phyloP scores from a whole-genome alignment of 2,797 vertebrate genomes.

The Neosilurus mollespiculum region DNA sequence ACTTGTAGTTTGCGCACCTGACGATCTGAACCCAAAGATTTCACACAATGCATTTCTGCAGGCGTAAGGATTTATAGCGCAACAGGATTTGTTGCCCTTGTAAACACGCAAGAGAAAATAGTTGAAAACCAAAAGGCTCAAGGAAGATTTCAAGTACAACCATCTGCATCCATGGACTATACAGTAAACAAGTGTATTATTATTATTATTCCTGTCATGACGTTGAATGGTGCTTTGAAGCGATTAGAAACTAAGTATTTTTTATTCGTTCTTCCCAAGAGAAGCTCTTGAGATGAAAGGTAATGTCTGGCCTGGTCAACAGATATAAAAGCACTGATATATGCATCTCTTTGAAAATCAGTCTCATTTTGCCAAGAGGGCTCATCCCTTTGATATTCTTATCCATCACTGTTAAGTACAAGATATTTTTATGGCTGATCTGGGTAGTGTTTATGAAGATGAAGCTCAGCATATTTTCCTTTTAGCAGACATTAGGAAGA shows the following conservation, averaged over 20 bases:
- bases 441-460: constrained; percentile 49
- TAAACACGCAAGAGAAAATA: constrained; percentile 2
- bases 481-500: constrained; percentile 37
- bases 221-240: constrained; percentile 31
- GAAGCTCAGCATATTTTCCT: constrained; percentile 55
- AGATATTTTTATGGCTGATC: constrained; percentile 56
- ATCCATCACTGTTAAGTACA: constrained; percentile 57
- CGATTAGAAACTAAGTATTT: constrained; percentile 44
- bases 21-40: not conserved
- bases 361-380: constrained; percentile 59
- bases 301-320: constrained; percentile 69
- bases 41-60: not conserved
- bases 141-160: not conserved
- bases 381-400: constrained; percentile 67
- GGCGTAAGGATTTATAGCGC: not conserved
- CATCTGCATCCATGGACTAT: not conserved
- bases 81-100: not conserved
- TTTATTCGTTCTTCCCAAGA: constrained; percentile 55
- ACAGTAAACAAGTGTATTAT: constrained; percentile 12
- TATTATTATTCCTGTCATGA: constrained; percentile 25
- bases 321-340: constrained; percentile 71
- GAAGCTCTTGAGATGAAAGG: constrained; percentile 76
- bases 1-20: not conserved
- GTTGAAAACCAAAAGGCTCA: not conserved
- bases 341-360: constrained; percentile 79